Evolutionary conservation across 2,888 invertebrate genomes (phyloP), one percentile per base, ranked within the genome.

Genomic region (Agapostemon virescens): DNA sequence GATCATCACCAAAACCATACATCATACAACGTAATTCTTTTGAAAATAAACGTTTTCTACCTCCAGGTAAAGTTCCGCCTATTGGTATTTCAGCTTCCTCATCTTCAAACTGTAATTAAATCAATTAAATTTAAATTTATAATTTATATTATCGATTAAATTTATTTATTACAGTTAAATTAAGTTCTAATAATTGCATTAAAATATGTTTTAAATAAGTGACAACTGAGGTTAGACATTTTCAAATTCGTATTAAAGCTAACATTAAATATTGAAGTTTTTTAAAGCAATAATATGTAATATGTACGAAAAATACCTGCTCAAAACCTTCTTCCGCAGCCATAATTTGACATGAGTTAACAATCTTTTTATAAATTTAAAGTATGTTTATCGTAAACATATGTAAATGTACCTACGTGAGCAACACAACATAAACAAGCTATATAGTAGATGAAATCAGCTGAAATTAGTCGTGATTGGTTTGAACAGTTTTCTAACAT

Each of bases 1-100:
- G 98, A 92, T 99, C 99, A 93, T 99, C 99, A 6, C 99, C 99
- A 94, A 99, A 99, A 0, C 99, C 99, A 93, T 98, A 99, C 98
- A 99, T 98, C 99, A 99, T 99, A 88, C 98, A 98, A 42, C 98
- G 95, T 61, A 99, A 93, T 93, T 98, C 98, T 93, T 98, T 98
- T 78, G 98, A 98, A 88, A 98, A 98, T 2, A 98, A 92, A 64
- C 98, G 94, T 92, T 98, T 98, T 45, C 97, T 94, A 6, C 97
- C 97, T 71, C 94, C 93, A 17, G 95, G 94, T 55, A 92, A 86
- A 49, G 95, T 95, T 0, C 95, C 94, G 2, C 95, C 96, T 77
- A 96, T 93, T 83, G 95, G 95, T 83, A 96, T 95, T 85, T 96
- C 96, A 17, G 95, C 94, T 77, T 94, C 95, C 66, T 96, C 96